These are phyloP conservation scores for Cebus imitator DNA, from an alignment of 2,113 vertebrate species.

Conservation along the genomic window DNA sequence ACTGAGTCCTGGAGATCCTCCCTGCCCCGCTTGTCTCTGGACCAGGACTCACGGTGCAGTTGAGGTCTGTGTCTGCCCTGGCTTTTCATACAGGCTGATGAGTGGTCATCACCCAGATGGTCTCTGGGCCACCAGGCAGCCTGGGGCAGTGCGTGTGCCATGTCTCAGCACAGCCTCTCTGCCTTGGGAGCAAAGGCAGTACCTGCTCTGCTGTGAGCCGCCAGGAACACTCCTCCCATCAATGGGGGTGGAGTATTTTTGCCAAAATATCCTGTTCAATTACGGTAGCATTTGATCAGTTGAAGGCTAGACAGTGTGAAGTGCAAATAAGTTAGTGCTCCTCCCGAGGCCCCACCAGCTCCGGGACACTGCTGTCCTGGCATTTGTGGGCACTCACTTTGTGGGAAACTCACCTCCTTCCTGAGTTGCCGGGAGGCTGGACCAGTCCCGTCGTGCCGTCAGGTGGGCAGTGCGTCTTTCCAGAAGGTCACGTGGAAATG, in stretches of 20 bases:
- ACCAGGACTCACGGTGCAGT: too few species aligned
- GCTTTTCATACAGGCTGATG: neutral
- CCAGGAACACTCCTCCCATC: neutral
- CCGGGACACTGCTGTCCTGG: neutral
- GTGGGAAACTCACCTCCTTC: fast-evolving
- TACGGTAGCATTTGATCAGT: neutral
- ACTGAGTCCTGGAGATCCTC: fast-evolving
- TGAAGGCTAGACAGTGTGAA: neutral
- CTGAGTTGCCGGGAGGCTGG: neutral
- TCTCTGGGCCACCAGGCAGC: too few species aligned
- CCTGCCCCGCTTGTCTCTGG: neutral
- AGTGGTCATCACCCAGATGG: neutral
- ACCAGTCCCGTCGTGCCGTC: too few species aligned
- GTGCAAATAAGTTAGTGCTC: neutral
- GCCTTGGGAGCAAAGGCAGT: neutral
- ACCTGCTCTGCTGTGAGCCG: neutral
- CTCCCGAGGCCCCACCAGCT: slow-evolving; percentile 58
- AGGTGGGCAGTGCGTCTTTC: neutral
- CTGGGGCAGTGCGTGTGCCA: neutral
- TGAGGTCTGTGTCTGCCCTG: neutral
- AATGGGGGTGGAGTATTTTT: neutral
- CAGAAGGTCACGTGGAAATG: neutral
- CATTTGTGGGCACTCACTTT: too few species aligned
- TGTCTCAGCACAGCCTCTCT: neutral
- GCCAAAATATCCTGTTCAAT: slow-evolving; percentile 65